Evolutionary conservation across 2,888 invertebrate species (phyloP), one percentile per base, ranked within the genome.

Genomic region (Cephonodes hylas): DNA sequence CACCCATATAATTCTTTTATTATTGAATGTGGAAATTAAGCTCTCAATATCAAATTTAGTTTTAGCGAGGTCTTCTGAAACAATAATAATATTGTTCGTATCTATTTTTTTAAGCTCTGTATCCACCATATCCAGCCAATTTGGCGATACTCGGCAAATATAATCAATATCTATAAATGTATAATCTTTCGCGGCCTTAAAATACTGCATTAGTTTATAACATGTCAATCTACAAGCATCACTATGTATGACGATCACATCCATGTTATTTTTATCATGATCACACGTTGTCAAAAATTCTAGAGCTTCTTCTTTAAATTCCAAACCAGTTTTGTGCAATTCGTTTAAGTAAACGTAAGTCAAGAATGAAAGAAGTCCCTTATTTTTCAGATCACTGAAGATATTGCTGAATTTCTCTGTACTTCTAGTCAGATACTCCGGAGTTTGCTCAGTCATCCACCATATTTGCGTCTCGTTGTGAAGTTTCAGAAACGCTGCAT

Each of bases 391-490:
- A 0, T 58, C 58, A 38, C 22, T 23, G n/a, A 42, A 23, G n/a
- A 58, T 38, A 1, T 38, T 20, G 7, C 38, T 38, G 5, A 58
- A 23, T 34, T n/a, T 2, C 2, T 42, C n/a, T 22, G 5, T 23
- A 2, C 38, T 3, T 4, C 38, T 31, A 0, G 58, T 18, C n/a
- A 58, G 7, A 8, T 58, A 58, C n/a, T 58, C 13, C 2, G 58
- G 22, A 1, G 62, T 23, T 60, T 58, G 3, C 64, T 62, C 15
- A 64, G 31, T 0, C 65, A 65, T 65, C 67, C 70, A 72, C 72
- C 72, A 72, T 34, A 60, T 68, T 58, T 68, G 67, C 44, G 69
- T 44, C 6, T 18, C 18, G 6, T 60, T 25, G 31, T 60, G 63
- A 1, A 59, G 13, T 8, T 18, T 59, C 23, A 59, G 18, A 23